Percentiles rank a stretch among this genome's conserved stretches.
Conservation (phyloP, 37 sponge, comb jelly and placozoan species). For the Diacarnus erythraeanus region DNA sequence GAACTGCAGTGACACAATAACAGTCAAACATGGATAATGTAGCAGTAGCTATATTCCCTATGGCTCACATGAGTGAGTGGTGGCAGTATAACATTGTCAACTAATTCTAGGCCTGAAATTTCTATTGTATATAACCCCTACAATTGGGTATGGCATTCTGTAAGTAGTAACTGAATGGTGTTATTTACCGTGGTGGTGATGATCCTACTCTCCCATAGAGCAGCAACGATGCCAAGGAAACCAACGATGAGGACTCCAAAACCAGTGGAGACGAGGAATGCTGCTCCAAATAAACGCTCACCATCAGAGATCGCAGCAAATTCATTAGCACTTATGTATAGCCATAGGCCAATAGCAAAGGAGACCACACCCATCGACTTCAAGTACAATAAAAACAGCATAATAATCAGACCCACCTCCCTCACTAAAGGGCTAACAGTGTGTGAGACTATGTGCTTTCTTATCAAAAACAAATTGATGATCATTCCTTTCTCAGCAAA, state of each 20-base stretch:
- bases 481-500: too few species aligned
- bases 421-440: background rate
- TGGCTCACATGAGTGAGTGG: too few species aligned
- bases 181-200: slow-evolving; percentile 44
- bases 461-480: too few species aligned
- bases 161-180: background rate
- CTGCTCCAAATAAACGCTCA: slow-evolving; percentile 25
- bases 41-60: background rate
- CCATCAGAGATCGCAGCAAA: slow-evolving; percentile 48
- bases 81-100: too few species aligned
- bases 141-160: background rate
- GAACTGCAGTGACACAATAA: slow-evolving; percentile 6
- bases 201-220: slow-evolving; percentile 55
- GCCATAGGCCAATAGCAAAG: slow-evolving; percentile 51
- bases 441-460: too few species aligned
- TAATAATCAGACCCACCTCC: background rate
- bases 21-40: background rate
- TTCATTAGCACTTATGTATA: slow-evolving; percentile 52
- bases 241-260: slow-evolving; percentile 59
- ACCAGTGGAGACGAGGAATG: slow-evolving; percentile 41
- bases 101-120: too few species aligned
- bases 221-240: slow-evolving; percentile 53
- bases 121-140: too few species aligned
- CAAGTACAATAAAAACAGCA: background rate
- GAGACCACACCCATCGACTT: slow-evolving; percentile 48